phyloP scores from a whole-genome alignment of 1,140 invertebrate genomes.

The Drosophila triauraria region DNA sequence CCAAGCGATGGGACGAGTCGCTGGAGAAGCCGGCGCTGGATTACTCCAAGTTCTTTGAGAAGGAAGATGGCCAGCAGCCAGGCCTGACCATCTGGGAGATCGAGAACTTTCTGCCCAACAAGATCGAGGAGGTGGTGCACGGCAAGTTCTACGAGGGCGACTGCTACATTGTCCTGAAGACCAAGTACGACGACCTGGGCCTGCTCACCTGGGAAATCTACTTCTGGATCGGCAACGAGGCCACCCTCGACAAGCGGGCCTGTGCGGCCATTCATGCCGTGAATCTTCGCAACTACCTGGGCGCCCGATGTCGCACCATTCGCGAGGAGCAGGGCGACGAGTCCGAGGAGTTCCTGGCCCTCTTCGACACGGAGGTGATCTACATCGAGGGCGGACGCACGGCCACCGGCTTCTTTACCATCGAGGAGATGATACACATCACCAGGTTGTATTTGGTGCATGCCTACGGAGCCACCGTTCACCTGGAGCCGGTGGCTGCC shows the following conservation, averaged over 20 bases:
- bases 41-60: slow-evolving; percentile 99
- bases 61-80: slow-evolving; percentile 96
- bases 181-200: slow-evolving; percentile 93
- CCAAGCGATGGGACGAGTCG: slow-evolving; percentile 96
- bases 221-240: slow-evolving; percentile 99
- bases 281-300: slow-evolving; percentile 97
- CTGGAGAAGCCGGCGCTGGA: slow-evolving; percentile 98
- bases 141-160: slow-evolving; percentile 99
- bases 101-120: slow-evolving; percentile 99
- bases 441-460: slow-evolving; percentile 96
- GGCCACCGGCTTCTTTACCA: slow-evolving; percentile 98
- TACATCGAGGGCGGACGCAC: slow-evolving; percentile 99
- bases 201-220: slow-evolving; percentile 97
- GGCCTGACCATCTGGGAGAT: slow-evolving; percentile 98
- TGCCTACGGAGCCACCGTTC: slow-evolving; percentile 93
- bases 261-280: slow-evolving; percentile 99
- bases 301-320: slow-evolving; percentile 98
- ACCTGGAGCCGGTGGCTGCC: slow-evolving; percentile 95
- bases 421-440: slow-evolving; percentile 96
- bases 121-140: slow-evolving; percentile 95
- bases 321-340: slow-evolving; percentile 98
- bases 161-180: slow-evolving; percentile 99
- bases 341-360: slow-evolving; percentile 96
- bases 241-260: slow-evolving; percentile 98
- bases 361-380: slow-evolving; percentile 97